Evolutionary conservation across 2,888 invertebrate genomes (phyloP).

Genomic region (Plagiodera versicolora): DNA sequence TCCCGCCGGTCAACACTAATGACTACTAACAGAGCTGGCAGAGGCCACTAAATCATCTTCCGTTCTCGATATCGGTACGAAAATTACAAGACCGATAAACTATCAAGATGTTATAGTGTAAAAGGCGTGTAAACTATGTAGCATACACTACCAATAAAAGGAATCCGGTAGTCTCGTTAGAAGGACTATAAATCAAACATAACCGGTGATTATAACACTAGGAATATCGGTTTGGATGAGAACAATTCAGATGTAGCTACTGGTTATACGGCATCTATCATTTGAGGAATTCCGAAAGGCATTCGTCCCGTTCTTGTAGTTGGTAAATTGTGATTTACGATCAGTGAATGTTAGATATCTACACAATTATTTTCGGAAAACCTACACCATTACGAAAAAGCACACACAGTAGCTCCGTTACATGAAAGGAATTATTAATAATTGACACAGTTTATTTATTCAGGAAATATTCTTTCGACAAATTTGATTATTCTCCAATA

Average conservation of each 20-base stretch:
- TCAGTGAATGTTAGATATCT: too few relatives aligned
- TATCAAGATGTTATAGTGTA: constrained; percentile 28
- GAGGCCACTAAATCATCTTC: constrained; percentile 21
- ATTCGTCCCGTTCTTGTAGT: not conserved
- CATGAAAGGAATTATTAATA: too few relatives aligned
- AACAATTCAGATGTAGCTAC: constrained; percentile 10
- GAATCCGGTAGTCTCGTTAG: constrained; percentile 45
- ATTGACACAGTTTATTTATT: too few relatives aligned
- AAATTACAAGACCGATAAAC: constrained; percentile 27
- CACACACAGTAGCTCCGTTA: too few relatives aligned
- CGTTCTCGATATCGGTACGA: constrained; percentile 20
- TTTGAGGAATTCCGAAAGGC: not conserved
- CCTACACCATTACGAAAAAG: too few relatives aligned
- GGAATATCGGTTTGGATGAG: not conserved
- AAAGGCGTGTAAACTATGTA: constrained; percentile 26
- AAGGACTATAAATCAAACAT: constrained; percentile 29
- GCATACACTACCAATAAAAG: constrained; percentile 33
- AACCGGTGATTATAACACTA: constrained; percentile 12
- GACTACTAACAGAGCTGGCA: constrained; percentile 16
- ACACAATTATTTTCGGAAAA: too few relatives aligned
- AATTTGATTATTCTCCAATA: too few relatives aligned
- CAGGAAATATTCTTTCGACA: too few relatives aligned
- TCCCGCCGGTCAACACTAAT: constrained; percentile 22
- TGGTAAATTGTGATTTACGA: too few relatives aligned
- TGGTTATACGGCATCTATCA: constrained; percentile 6